Evolutionary conservation across 2,113 vertebrate species (phyloP), one percentile per base, ranked within the genome.

Genomic region (Ancistrus triradiatus): DNA sequence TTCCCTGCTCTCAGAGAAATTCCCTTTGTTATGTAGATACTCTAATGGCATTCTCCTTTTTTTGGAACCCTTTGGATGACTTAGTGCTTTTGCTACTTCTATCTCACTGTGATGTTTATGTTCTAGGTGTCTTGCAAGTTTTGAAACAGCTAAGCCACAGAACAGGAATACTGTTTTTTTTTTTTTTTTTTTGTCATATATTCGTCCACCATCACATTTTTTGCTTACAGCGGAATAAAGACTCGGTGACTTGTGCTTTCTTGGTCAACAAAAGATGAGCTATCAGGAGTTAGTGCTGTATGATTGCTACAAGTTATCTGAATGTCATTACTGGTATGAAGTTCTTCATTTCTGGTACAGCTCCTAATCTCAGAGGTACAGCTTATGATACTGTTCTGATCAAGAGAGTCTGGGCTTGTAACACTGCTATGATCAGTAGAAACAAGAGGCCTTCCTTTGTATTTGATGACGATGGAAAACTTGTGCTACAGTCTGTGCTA

Each of bases 11-110:
- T 18, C 43, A 40, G n/a, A n/a, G n/a, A 40, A 40, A 19, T 71
- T 64, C 14, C 62, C 68, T 61, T 78, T 72, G n/a, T 72, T 74
- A 15, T 66, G 31, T 10, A 74, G 35, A 1, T 65, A 44, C 49
- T 68, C 66, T 9, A 72, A 65, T 19, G 69, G 68, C 19, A 67
- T 6, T 42, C 66, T 46, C 15, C 47, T 27, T n/a, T 55, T 18
- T 47, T 35, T 65, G 47, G 60, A 63, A 24, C 48, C 48, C 35
- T 63, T 63, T 50, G 51, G 51, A 37, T 55, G 63, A 42, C 22
- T 33, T 11, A 66, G 35, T 13, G 74, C 66, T 49, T 48, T 57
- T 35, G 49, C 69, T 19, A 66, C 69, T 14, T 62, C 59, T 27
- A 69, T 3, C 24, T 69, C 51, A 10, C 48, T 47, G 14, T 8